Evolutionary conservation across 2,113 vertebrate genomes (phyloP).

Genomic region (Cyanoderma ruficeps): DNA sequence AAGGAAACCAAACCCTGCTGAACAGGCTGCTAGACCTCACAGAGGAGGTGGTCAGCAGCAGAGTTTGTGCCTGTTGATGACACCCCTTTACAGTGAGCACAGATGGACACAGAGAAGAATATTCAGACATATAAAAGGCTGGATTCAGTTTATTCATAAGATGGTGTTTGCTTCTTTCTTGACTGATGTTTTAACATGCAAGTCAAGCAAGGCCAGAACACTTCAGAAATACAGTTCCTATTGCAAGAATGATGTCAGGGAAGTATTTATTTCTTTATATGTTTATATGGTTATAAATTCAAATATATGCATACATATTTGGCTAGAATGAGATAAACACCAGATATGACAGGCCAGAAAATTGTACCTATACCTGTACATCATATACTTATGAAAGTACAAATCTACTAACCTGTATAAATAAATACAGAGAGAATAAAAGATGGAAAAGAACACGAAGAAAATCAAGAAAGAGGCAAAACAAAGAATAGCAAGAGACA

Average conservation of each 20-base stretch:
- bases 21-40: not conserved
- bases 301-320: not conserved
- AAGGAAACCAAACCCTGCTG: rapidly evolving
- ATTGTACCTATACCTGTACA: not conserved
- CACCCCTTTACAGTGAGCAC: not conserved
- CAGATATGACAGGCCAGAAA: not conserved
- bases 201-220: not conserved
- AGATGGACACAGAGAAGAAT: not conserved
- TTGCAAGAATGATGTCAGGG: not conserved
- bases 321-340: not conserved
- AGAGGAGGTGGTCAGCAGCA: not conserved
- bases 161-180: not conserved
- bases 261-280: not conserved
- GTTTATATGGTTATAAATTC: not conserved
- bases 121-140: not conserved
- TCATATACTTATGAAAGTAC: not conserved
- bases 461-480: not conserved
- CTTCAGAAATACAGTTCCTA: not conserved
- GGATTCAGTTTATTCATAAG: not conserved
- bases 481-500: not conserved
- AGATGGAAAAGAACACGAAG: not conserved
- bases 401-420: not conserved
- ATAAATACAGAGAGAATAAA: not conserved
- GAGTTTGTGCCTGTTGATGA: not conserved
- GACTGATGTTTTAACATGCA: not conserved